Evolutionary conservation across 2,797 vertebrate species (phyloP).

Genomic region (Allochrocebus solatus): DNA sequence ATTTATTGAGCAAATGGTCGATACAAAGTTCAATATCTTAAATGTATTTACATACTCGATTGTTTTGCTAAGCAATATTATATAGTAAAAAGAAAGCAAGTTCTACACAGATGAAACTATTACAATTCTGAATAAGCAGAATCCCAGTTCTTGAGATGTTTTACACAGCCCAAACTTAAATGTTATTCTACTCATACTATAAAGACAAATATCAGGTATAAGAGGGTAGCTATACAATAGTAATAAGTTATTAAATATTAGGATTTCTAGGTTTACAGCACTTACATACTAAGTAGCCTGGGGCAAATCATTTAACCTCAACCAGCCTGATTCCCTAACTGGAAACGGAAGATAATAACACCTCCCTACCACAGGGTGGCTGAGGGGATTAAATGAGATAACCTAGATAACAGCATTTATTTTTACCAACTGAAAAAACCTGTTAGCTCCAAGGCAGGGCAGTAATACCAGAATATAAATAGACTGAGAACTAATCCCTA

Average conservation of each 20-base stretch:
- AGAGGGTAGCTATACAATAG: not conserved
- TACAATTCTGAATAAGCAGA: not conserved
- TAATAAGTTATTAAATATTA: not conserved
- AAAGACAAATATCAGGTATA: not conserved
- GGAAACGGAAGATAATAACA: not conserved
- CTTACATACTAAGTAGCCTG: not conserved
- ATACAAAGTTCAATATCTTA: conserved; percentile 11
- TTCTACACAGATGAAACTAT: not conserved
- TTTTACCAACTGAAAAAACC: not conserved
- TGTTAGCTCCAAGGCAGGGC: not conserved
- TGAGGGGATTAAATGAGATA: not conserved
- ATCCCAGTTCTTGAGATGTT: not conserved
- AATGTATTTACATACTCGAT: not conserved
- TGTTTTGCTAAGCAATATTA: conserved; percentile 21
- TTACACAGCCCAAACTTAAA: conserved; percentile 1
- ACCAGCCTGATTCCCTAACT: not conserved
- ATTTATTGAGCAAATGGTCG: not conserved
- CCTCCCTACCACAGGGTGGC: not conserved
- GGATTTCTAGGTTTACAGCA: not conserved
- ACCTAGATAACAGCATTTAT: not conserved
- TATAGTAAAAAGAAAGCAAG: not conserved
- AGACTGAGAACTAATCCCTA: not conserved
- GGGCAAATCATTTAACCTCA: not conserved
- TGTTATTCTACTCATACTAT: conserved; percentile 5
- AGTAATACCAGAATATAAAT: not conserved